Conservation (phyloP, 1,140 invertebrate genomes). For the Protaetia brevitarsis region DNA sequence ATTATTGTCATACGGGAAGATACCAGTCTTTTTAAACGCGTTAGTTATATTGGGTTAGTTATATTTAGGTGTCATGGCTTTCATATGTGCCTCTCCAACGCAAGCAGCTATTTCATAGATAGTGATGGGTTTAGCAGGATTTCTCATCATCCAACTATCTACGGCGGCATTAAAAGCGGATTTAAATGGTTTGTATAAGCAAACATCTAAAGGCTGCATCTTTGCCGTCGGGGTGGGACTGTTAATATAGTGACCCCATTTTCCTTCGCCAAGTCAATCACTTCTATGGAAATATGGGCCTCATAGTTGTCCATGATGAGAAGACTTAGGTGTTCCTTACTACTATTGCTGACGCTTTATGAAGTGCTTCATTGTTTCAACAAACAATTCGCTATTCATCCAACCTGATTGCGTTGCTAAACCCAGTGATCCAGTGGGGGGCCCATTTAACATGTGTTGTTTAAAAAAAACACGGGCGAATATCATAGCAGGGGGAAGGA, state of each 20-base stretch:
- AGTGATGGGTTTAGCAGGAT: conserved; percentile 15
- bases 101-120: conserved; percentile 1
- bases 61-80: neutral
- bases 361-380: too few relatives aligned
- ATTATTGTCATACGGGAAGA: conserved; percentile 13
- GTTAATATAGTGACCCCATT: neutral
- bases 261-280: conserved; percentile 16
- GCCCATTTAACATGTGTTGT: too few relatives aligned
- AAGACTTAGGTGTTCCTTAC: conserved; percentile 28
- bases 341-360: neutral
- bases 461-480: too few relatives aligned
- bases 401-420: too few relatives aligned
- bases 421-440: too few relatives aligned
- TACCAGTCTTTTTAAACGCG: conserved; percentile 11
- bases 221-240: neutral
- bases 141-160: conserved; percentile 36
- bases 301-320: conserved; percentile 41
- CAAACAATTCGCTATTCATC: too few relatives aligned
- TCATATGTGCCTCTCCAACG: neutral
- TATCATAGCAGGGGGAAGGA: too few relatives aligned
- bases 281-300: neutral
- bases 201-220: conserved; percentile 17
- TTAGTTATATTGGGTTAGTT: conserved; percentile 16
- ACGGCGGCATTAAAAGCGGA: conserved; percentile 39
- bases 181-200: conserved; percentile 44